A percentile compares a stretch with the other conserved stretches of the same genome.
Evolutionary conservation across 2,113 vertebrate genomes (phyloP).

Genomic region (Terrapene triunguis): DNA sequence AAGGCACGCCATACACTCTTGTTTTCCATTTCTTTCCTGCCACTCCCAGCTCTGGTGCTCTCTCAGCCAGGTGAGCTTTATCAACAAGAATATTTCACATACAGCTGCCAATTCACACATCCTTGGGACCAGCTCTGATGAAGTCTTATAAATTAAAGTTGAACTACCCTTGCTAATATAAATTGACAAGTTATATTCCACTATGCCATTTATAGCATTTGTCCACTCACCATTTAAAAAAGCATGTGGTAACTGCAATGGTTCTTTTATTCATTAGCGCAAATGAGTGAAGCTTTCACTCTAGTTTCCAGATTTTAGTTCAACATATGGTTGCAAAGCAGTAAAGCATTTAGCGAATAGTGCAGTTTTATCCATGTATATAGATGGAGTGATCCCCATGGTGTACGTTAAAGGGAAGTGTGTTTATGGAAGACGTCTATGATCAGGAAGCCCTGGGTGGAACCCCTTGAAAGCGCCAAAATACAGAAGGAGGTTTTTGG

Average conservation of each 20-base stretch:
- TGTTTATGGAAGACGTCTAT: not conserved
- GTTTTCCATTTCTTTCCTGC: not conserved
- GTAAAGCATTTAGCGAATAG: not conserved
- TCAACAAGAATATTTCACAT: not conserved
- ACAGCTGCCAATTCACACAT: not conserved
- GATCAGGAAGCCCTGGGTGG: not conserved
- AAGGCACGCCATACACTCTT: not conserved
- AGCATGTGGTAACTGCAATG: rapidly evolving
- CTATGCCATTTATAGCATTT: not conserved
- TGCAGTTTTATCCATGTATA: too few species aligned
- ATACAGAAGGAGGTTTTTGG: not conserved
- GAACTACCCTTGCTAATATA: not conserved
- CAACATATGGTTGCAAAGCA: not conserved
- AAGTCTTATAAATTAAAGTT: not conserved
- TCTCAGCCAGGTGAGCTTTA: not conserved
- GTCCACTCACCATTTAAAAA: not conserved
- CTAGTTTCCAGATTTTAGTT: not conserved
- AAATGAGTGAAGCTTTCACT: not conserved
- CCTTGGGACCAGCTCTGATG: not conserved
- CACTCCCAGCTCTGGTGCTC: not conserved
- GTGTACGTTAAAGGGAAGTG: not conserved
- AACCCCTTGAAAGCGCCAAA: not conserved
- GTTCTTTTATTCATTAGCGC: not conserved
- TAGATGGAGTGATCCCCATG: not conserved
- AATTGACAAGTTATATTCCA: not conserved